Evolutionary conservation across 2,113 vertebrate genomes (phyloP).

Genomic region (Platysteira castanea): DNA sequence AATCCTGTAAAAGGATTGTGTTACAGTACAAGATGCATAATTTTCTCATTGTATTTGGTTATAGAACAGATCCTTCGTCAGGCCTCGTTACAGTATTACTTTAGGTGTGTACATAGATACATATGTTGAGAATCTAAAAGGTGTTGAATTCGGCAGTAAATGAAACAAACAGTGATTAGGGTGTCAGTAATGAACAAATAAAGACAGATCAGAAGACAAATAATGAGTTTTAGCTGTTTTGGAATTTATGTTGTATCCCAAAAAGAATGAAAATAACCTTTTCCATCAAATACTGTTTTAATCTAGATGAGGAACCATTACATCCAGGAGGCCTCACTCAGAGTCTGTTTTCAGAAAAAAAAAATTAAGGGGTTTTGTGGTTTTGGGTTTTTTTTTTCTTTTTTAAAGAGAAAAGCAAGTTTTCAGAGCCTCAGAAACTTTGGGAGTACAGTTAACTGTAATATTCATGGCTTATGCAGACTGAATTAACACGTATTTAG

Average conservation of each 20-base stretch:
- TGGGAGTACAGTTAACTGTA: not conserved
- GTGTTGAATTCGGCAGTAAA: not conserved
- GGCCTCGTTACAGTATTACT: not conserved
- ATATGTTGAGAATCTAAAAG: not conserved
- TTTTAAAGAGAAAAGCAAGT: not conserved
- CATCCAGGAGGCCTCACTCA: not conserved
- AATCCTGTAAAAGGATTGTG: not conserved
- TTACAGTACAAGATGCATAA: not conserved
- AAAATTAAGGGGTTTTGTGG: not conserved
- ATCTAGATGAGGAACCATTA: not conserved
- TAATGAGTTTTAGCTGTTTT: not conserved
- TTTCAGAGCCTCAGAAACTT: not conserved
- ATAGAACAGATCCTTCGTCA: not conserved
- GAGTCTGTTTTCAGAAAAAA: not conserved
- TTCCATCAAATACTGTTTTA: not conserved
- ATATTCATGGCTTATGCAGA: not conserved
- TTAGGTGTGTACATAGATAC: not conserved
- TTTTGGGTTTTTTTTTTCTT: not conserved
- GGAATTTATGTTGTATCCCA: not conserved
- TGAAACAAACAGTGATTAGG: not conserved
- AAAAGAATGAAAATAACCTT: not conserved
- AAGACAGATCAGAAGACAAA: not conserved
- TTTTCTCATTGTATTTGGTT: not conserved
- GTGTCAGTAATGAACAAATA: not conserved
- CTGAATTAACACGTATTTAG: not conserved